Conservation (phyloP, 2,797 vertebrate genomes). For the Microhierax caerulescens region DNA sequence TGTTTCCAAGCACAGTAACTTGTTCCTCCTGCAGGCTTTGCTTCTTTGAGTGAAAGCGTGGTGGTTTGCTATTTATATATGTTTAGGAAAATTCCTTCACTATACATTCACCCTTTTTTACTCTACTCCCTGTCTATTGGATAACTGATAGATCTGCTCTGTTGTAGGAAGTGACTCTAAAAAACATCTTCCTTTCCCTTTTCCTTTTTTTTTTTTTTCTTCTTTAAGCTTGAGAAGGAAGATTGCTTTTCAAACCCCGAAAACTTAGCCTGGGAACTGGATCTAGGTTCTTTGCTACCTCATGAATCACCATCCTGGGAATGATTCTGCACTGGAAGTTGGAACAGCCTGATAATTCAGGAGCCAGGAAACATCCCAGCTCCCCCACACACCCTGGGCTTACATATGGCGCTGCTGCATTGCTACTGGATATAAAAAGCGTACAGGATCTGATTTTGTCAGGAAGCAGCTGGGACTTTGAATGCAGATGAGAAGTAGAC, state of each 20-base stretch:
- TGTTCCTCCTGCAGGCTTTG: neutral
- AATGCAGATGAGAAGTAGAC: slow-evolving; percentile 42
- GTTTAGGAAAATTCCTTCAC: neutral
- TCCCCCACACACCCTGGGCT: slow-evolving; percentile 1
- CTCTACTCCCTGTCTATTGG: neutral
- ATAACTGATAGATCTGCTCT: neutral
- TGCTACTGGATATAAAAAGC: slow-evolving; percentile 42
- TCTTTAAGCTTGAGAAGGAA: neutral
- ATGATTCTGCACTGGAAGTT: neutral
- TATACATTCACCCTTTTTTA: neutral
- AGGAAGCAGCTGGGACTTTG: slow-evolving; percentile 41
- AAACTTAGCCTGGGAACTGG: neutral
- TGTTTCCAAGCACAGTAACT: neutral
- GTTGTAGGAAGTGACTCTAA: neutral
- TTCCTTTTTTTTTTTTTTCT: neutral
- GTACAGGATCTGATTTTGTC: slow-evolving; percentile 21
- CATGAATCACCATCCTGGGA: neutral
- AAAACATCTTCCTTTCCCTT: neutral
- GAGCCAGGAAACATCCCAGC: slow-evolving; percentile 16
- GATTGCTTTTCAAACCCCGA: neutral
- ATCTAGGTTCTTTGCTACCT: neutral
- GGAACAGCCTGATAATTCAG: neutral
- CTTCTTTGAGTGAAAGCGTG: neutral
- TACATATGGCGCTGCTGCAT: slow-evolving; percentile 11
- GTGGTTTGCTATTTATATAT: neutral